Conservation (phyloP, 1,140 invertebrate genomes). For the Pogonognathellus flavescens region DNA sequence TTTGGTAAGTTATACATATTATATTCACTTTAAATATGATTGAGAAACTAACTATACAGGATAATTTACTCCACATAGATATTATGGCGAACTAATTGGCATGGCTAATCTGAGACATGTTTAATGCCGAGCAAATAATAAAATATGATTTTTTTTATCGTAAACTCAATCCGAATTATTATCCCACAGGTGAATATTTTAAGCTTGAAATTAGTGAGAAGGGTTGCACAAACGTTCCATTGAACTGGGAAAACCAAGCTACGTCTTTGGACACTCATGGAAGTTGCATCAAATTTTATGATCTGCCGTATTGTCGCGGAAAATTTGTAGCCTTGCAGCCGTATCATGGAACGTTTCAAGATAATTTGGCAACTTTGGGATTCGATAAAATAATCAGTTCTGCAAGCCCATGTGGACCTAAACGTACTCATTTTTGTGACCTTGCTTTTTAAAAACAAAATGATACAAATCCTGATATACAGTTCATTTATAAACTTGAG, state of each 20-base stretch:
- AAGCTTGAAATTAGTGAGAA: constrained; percentile 61
- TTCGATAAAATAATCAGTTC: constrained; percentile 63
- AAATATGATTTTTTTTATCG: too few relatives aligned
- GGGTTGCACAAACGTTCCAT: constrained; percentile 64
- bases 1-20: constrained; percentile 55
- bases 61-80: too few relatives aligned
- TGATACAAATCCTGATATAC: too few relatives aligned
- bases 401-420: constrained; percentile 61
- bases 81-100: too few relatives aligned
- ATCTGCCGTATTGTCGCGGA: constrained; percentile 59
- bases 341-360: constrained; percentile 63
- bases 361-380: constrained; percentile 56
- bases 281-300: constrained; percentile 61
- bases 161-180: too few relatives aligned
- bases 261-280: constrained; percentile 63
- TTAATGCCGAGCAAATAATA: too few relatives aligned
- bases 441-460: too few relatives aligned
- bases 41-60: too few relatives aligned
- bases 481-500: too few relatives aligned
- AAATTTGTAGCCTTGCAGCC: constrained; percentile 63
- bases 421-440: constrained; percentile 44
- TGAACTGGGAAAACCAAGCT: constrained; percentile 63
- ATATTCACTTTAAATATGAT: too few relatives aligned
- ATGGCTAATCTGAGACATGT: too few relatives aligned
- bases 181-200: constrained; percentile 59